Conservation (phyloP, 2,113 vertebrate species). For the Leptobrachium leishanense region DNA sequence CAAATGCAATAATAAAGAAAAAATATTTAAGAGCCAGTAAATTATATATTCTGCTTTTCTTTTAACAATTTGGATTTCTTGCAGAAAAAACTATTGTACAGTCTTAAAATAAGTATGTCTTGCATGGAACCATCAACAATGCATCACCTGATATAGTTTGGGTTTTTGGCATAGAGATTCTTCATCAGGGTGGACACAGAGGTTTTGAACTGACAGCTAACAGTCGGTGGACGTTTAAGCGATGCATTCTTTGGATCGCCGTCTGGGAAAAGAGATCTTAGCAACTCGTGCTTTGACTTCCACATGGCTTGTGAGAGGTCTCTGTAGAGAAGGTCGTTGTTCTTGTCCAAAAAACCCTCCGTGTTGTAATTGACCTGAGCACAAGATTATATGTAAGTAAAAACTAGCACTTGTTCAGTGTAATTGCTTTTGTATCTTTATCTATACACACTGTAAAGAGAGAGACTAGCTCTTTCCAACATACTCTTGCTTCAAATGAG, state of each 20-base stretch:
- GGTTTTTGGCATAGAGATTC: constrained; percentile 76
- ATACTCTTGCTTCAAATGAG: no score
- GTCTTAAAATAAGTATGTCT: no score
- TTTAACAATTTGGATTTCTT: no score
- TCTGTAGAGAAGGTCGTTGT: constrained; percentile 75
- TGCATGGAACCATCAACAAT: neutral
- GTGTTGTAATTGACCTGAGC: constrained; percentile 71
- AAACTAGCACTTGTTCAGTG: no score
- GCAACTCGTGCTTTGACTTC: constrained; percentile 62
- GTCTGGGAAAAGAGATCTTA: constrained; percentile 72
- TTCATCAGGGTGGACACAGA: constrained; percentile 72
- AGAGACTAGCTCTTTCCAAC: no score
- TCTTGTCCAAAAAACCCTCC: constrained; percentile 73
- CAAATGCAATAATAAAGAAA: no score
- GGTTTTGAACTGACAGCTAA: constrained; percentile 70
- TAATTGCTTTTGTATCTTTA: no score
- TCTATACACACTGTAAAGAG: no score
- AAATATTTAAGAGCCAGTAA: no score
- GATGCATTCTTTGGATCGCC: constrained; percentile 67
- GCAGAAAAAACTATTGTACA: no score
- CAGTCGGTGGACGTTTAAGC: constrained; percentile 72
- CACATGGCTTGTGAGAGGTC: constrained; percentile 77
- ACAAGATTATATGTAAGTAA: neutral
- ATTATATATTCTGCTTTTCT: no score
- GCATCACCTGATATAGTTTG: constrained; percentile 77